Evolutionary conservation across 2,113 vertebrate genomes (phyloP), one percentile per base, ranked within the genome.

Genomic region (Leptobrachium leishanense): DNA sequence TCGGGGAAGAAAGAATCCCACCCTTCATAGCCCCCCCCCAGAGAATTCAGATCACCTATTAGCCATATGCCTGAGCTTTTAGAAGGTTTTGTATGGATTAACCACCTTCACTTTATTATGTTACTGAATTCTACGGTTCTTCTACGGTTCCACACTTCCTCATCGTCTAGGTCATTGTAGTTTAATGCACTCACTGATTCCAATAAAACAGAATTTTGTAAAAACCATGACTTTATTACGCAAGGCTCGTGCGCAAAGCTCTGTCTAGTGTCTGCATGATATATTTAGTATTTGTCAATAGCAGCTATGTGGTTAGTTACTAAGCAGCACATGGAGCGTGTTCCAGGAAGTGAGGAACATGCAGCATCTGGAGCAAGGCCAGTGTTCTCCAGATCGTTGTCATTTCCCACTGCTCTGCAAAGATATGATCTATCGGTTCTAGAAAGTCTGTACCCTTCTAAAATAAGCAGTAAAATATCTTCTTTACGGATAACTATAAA

Each of bases 271-370:
- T 77, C 76, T 59, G 10, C 55, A 15, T 63, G 76, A 77, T 43
- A 41, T 40, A 40, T 15, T 67, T 63, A 15, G 69, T 79, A 40
- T 79, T 72, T 72, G 77, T 72, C 69, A 66, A 72, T 44, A 54
- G 13, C n/a, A 43, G 72, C 40, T 79, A 59, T 79, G 63, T 66
- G 77, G 77, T 79, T 79, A 62, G 68, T 79, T 46, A 67, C 42
- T 43, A 66, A 64, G 46, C 40, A n/a, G 55, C 55, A 63, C 66
- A 67, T 63, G 65, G 68, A 63, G 15, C 43, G 13, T 43, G 15
- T 81, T 81, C 54, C 73, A 42, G 71, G 71, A 75, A 81, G 65
- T 50, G 65, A 69, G 40, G 13, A 20, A 40, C 57, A 65, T 10
- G 39, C 39, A 72, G 64, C 69, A 72, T 79, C 77, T 79, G 77